phyloP scores from a whole-genome alignment of 2,888 invertebrate genomes.

The Opisthograptis luteolata region DNA sequence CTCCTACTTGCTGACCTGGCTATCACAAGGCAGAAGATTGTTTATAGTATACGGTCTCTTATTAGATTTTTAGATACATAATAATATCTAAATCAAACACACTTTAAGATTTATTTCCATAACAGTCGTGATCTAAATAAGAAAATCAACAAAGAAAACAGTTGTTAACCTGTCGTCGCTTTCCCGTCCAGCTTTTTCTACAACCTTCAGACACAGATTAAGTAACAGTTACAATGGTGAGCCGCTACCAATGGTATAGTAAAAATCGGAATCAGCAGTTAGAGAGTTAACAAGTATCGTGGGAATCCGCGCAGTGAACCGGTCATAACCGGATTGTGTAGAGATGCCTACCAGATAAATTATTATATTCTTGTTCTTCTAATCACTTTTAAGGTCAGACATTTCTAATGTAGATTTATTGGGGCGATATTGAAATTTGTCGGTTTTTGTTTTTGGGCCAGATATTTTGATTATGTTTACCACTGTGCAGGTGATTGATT shows the following conservation, averaged over 20 bases:
- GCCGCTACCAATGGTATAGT: conserved; percentile 16
- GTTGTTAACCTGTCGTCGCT: conserved; percentile 31
- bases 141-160: conserved; percentile 17
- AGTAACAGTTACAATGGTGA: background rate
- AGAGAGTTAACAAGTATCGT: conserved; percentile 41
- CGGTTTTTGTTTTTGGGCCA: conserved; percentile 26
- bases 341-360: conserved; percentile 35
- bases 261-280: conserved; percentile 36
- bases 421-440: conserved; percentile 33
- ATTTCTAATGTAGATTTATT: conserved; percentile 34
- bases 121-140: no score
- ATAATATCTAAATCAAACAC: no score
- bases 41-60: no score
- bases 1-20: no score
- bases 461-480: conserved; percentile 12
- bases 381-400: conserved; percentile 40
- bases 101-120: no score
- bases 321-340: conserved; percentile 34
- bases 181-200: conserved; percentile 26
- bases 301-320: conserved; percentile 38
- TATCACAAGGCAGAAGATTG: no score
- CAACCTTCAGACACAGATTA: conserved; percentile 9
- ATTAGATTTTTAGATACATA: no score
- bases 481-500: conserved; percentile 2
- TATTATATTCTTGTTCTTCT: conserved; percentile 41